Evolutionary conservation across 2,888 invertebrate genomes (phyloP).

Genomic region (Ditula angustiorana): DNA sequence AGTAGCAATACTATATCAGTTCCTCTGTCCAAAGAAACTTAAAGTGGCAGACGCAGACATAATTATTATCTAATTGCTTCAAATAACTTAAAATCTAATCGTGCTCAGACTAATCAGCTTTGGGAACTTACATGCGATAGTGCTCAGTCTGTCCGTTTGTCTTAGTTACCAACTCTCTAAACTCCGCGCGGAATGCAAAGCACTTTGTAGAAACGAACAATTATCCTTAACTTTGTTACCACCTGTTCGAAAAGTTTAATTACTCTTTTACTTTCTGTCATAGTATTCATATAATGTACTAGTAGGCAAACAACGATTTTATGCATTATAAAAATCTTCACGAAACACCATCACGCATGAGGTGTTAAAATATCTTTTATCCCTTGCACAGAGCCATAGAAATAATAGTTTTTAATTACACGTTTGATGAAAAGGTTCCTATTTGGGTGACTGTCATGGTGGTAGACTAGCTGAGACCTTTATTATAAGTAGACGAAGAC

Average conservation of each 20-base stretch:
- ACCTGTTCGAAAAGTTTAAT: conserved; percentile 38
- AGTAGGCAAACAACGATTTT: background rate
- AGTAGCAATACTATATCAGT: too few relatives aligned
- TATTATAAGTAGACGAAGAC: too few relatives aligned
- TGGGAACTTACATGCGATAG: conserved; percentile 23
- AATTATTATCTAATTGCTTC: conserved; percentile 5
- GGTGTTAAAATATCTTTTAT: background rate
- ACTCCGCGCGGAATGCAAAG: conserved; percentile 24
- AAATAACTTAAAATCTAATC: conserved; percentile 21
- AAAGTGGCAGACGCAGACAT: background rate
- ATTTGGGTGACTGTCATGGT: too few relatives aligned
- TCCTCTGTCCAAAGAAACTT: too few relatives aligned
- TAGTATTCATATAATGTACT: background rate
- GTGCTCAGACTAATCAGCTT: conserved; percentile 24
- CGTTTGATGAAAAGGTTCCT: too few relatives aligned
- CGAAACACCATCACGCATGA: background rate
- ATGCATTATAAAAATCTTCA: background rate
- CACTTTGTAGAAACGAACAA: conserved; percentile 30
- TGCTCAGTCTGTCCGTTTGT: conserved; percentile 11
- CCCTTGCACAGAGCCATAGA: too few relatives aligned
- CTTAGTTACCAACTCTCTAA: conserved; percentile 13
- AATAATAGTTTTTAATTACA: too few relatives aligned
- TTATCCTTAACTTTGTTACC: conserved; percentile 34
- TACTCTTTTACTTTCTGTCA: conserved; percentile 35
- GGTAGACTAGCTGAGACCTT: too few relatives aligned